phyloP scores from a whole-genome alignment of 2,888 invertebrate species.

The Leucophenga montana region DNA sequence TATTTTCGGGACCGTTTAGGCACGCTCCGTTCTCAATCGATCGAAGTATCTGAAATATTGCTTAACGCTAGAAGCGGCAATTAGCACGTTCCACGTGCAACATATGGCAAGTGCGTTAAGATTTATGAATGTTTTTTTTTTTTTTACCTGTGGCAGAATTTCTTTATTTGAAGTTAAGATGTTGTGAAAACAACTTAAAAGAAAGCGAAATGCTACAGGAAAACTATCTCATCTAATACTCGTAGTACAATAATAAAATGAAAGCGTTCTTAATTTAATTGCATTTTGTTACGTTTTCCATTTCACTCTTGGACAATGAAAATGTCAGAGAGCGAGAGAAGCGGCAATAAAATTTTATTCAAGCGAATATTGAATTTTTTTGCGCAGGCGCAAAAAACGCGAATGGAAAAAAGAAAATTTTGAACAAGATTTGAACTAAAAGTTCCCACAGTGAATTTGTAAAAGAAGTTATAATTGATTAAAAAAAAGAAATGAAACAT shows the following conservation, averaged over 20 bases:
- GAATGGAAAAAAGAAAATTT: no score
- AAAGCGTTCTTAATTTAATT: slow-evolving; percentile 64
- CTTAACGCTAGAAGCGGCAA: not conserved
- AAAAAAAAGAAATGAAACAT: no score
- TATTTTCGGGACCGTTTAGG: no score
- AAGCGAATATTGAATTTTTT: slow-evolving; percentile 53
- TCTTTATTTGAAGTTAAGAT: not conserved
- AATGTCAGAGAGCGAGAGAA: not conserved
- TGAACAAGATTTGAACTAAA: no score
- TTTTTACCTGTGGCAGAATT: not conserved
- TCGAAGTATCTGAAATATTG: no score
- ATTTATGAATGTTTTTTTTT: slow-evolving; percentile 10
- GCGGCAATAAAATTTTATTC: slow-evolving; percentile 30
- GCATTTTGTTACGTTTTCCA: slow-evolving; percentile 35
- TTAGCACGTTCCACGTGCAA: not conserved
- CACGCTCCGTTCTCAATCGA: no score
- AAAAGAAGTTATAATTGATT: no score
- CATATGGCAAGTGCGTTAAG: no score
- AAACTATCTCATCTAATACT: slow-evolving; percentile 44
- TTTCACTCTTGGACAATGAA: slow-evolving; percentile 29
- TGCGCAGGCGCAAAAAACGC: slow-evolving; percentile 46
- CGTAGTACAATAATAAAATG: slow-evolving; percentile 56
- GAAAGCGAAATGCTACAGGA: slow-evolving; percentile 39
- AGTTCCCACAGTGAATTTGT: no score
- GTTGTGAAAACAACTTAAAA: not conserved